These are phyloP conservation scores for Sebastes steindachneri DNA, from an alignment of 2,797 vertebrate genomes.

Conservation along the genomic window DNA sequence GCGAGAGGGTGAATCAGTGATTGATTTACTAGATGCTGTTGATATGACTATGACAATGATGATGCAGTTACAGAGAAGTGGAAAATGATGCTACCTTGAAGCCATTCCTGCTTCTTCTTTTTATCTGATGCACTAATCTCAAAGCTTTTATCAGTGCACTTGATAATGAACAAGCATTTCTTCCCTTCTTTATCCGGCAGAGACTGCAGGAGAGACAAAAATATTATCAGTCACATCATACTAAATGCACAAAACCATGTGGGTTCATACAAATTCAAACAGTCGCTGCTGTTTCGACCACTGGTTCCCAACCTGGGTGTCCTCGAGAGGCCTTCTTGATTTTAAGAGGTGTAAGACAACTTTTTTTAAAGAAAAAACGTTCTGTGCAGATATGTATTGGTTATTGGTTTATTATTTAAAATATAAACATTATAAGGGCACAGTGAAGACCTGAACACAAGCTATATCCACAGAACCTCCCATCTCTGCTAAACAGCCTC, in stretches of 20 bases:
- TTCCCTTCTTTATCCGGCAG: conserved; percentile 94
- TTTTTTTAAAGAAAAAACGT: not conserved
- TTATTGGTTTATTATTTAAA: too few relatives aligned
- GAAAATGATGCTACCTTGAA: conserved; percentile 86
- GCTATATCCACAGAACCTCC: too few relatives aligned
- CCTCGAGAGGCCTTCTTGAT: too few relatives aligned
- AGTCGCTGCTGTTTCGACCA: not conserved
- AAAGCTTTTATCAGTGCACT: conserved; percentile 91
- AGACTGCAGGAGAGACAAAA: conserved; percentile 79
- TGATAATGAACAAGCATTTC: conserved; percentile 94
- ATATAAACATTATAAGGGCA: too few relatives aligned
- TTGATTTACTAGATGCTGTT: not conserved
- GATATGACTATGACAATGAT: not conserved
- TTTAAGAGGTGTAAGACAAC: not conserved
- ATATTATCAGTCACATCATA: not conserved
- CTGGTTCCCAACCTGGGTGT: too few relatives aligned
- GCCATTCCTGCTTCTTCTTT: conserved; percentile 98
- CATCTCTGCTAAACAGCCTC: too few relatives aligned
- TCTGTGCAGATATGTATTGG: too few relatives aligned
- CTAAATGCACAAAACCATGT: not conserved
- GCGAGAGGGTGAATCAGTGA: not conserved
- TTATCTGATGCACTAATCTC: conserved; percentile 96
- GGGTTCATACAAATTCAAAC: not conserved
- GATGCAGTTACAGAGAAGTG: not conserved
- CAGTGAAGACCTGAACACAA: too few relatives aligned